A percentile compares a stretch with the other conserved stretches of the same genome.
Conservation (phyloP, 2,113 vertebrate genomes). For the Xenopus tropicalis region DNA sequence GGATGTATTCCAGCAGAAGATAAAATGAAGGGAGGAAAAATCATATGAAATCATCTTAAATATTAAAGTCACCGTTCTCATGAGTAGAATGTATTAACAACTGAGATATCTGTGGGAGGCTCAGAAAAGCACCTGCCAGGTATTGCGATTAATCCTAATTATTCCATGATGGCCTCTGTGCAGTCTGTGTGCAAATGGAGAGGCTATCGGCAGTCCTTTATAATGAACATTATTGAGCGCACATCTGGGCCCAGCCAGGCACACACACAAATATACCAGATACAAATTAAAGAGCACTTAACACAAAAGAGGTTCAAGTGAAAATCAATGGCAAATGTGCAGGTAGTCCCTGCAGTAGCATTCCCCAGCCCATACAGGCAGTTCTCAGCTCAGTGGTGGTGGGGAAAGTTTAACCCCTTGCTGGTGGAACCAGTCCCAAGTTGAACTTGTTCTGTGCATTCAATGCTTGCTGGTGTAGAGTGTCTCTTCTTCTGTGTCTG, state of each 20-base stretch:
- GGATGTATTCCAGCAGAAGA: background rate
- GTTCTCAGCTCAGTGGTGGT: background rate
- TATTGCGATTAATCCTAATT: slow-evolving; percentile 27
- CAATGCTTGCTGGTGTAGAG: slow-evolving; percentile 86
- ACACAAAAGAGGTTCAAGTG: slow-evolving; percentile 34
- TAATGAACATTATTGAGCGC: slow-evolving; percentile 4
- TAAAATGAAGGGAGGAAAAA: background rate
- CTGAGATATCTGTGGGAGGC: slow-evolving; percentile 19
- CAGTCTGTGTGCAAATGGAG: background rate
- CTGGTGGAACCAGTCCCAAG: slow-evolving; percentile 9
- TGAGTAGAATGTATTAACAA: background rate
- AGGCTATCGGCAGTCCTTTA: slow-evolving; percentile 4
- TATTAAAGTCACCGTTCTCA: slow-evolving; percentile 22
- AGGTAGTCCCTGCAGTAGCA: background rate
- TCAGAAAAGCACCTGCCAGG: slow-evolving; percentile 7
- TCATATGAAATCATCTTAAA: slow-evolving; percentile 14
- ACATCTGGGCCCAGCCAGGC: slow-evolving; percentile 17
- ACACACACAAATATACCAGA: slow-evolving; percentile 16
- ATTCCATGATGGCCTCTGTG: background rate
- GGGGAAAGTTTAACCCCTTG: background rate
- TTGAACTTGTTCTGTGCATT: background rate
- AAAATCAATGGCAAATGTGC: slow-evolving; percentile 41
- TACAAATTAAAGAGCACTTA: slow-evolving; percentile 37
- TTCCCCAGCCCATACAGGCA: background rate
- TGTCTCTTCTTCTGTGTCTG: slow-evolving; percentile 95